Conservation (phyloP, 53 echinoderm and acorn worm genomes). For the Crossaster papposus region DNA sequence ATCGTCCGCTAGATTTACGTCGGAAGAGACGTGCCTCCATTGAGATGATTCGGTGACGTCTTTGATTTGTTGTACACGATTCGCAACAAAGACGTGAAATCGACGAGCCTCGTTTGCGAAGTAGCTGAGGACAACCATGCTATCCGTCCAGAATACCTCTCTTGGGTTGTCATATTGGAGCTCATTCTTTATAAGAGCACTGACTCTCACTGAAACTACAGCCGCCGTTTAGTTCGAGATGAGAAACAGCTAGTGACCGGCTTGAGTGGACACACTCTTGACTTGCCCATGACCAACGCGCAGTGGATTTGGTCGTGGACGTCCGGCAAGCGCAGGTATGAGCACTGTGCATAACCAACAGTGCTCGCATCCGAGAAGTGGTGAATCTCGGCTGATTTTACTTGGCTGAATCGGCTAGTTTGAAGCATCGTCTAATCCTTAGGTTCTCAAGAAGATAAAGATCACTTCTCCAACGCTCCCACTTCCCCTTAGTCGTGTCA, state of each 20-base stretch:
- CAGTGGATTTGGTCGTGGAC: constrained; percentile 15
- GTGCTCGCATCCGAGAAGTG: constrained; percentile 66
- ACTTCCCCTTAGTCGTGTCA: too few relatives aligned
- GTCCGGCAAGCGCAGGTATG: constrained; percentile 49
- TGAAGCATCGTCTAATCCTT: too few relatives aligned
- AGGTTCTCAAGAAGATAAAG: too few relatives aligned
- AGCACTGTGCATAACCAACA: too few relatives aligned
- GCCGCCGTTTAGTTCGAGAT: constrained; percentile 69
- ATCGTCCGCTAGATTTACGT: constrained; percentile 46
- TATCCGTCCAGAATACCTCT: too few relatives aligned
- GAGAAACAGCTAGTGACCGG: constrained; percentile 47
- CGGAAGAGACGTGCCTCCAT: constrained; percentile 44
- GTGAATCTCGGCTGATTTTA: too few relatives aligned
- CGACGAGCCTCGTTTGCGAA: too few relatives aligned
- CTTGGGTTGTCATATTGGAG: too few relatives aligned
- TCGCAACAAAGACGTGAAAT: too few relatives aligned
- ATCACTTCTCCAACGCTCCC: too few relatives aligned
- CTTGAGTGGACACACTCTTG: constrained; percentile 67
- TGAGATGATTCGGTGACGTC: constrained; percentile 3
- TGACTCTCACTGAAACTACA: constrained; percentile 62
- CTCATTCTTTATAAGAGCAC: not conserved
- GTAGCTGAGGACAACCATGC: not conserved
- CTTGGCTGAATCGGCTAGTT: too few relatives aligned
- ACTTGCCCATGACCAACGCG: constrained; percentile 61
- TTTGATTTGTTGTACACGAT: not conserved